A percentile compares a stretch with the other conserved stretches of the same genome.
Evolutionary conservation across 30 jellyfish, hydroid and myxozoan species (phyloP).

Genomic region (Turritopsis rubra): DNA sequence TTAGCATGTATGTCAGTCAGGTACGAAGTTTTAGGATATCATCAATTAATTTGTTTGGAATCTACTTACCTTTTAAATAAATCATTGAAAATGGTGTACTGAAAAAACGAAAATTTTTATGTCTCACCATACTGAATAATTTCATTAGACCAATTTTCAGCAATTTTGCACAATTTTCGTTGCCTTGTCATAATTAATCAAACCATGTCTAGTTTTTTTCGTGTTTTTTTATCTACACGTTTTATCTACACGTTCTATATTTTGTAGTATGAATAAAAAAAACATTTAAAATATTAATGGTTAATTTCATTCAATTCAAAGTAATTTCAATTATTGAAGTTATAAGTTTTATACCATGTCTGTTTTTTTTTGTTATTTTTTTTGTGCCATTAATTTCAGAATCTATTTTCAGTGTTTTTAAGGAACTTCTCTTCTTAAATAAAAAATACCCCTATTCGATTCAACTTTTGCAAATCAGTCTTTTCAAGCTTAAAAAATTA

Average conservation of each 20-base stretch:
- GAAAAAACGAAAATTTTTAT: neutral
- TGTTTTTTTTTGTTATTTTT: too few relatives aligned
- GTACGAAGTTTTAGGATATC: neutral
- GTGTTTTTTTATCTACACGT: neutral
- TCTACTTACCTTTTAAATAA: neutral
- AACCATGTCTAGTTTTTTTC: neutral
- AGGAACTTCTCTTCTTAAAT: too few relatives aligned
- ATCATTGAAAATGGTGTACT: neutral
- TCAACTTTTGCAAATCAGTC: too few relatives aligned
- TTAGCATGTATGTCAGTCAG: neutral
- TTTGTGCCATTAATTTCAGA: too few relatives aligned
- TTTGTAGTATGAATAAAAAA: neutral
- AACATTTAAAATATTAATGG: neutral
- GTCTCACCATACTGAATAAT: neutral
- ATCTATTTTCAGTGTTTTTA: too few relatives aligned
- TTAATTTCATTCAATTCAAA: neutral
- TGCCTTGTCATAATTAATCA: neutral
- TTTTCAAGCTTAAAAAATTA: too few relatives aligned
- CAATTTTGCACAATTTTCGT: neutral
- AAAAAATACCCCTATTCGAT: too few relatives aligned
- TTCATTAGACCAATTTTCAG: neutral
- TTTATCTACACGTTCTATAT: neutral
- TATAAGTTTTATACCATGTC: too few relatives aligned
- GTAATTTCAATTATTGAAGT: too few relatives aligned
- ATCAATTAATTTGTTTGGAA: neutral